These are phyloP conservation scores for Scleropages formosus DNA, from an alignment of 2,797 vertebrate species.

Conservation along the genomic window DNA sequence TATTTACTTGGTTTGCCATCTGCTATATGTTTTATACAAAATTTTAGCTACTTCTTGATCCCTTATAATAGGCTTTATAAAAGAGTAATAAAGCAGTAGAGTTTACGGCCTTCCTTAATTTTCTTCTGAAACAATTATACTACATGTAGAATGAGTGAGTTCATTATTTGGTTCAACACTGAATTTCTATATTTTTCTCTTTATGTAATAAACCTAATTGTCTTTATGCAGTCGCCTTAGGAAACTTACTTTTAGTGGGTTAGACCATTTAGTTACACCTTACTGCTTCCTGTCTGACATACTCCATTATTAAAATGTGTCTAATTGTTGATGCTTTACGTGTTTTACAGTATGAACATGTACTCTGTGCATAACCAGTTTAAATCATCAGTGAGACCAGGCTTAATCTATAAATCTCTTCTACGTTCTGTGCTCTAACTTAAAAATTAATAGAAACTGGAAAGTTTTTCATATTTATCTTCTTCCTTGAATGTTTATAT, in stretches of 20 bases:
- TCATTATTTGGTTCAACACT: conserved; percentile 40
- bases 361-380: background rate
- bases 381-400: background rate
- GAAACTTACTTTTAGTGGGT: too few relatives aligned
- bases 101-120: conserved; percentile 53
- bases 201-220: conserved; percentile 39
- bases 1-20: conserved; percentile 29
- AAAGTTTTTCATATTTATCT: background rate
- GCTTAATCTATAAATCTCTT: background rate
- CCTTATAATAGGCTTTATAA: conserved; percentile 25
- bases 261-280: too few relatives aligned
- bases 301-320: too few relatives aligned
- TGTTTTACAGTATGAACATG: too few relatives aligned
- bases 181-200: conserved; percentile 39
- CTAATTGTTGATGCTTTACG: too few relatives aligned
- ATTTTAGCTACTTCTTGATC: background rate
- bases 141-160: conserved; percentile 36
- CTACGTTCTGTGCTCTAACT: too few relatives aligned
- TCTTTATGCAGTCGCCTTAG: conserved; percentile 17
- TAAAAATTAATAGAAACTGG: background rate
- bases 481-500: too few relatives aligned
- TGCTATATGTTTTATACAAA: conserved; percentile 52
- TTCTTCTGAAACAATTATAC: conserved; percentile 47
- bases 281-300: too few relatives aligned
- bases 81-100: conserved; percentile 42